A percentile compares a stretch with the other conserved stretches of the same genome.
Evolutionary conservation across 1,140 invertebrate genomes (phyloP).

Genomic region (Tachypleus tridentatus): DNA sequence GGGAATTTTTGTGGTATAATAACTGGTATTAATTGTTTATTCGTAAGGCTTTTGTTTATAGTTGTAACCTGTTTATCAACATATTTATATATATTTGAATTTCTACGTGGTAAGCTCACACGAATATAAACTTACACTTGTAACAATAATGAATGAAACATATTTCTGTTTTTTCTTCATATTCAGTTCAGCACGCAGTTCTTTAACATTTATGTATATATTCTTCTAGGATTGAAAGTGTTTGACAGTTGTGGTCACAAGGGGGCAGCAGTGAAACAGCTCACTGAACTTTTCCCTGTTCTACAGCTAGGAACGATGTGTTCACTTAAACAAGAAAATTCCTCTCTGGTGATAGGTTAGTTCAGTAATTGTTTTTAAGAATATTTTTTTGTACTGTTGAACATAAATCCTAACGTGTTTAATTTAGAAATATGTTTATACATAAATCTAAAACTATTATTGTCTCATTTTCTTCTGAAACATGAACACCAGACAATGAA

Average conservation of each 20-base stretch:
- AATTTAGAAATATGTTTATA: not conserved
- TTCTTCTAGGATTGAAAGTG: constrained; percentile 20
- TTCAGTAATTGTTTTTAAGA: not conserved
- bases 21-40: too few species aligned
- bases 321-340: constrained; percentile 5
- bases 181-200: not conserved
- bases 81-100: not conserved
- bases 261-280: constrained; percentile 15
- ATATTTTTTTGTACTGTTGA: not conserved
- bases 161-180: not conserved
- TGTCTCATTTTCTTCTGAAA: too few species aligned
- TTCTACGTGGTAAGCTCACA: not conserved
- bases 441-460: too few species aligned
- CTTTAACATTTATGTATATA: not conserved
- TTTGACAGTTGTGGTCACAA: constrained; percentile 23
- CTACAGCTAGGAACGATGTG: constrained; percentile 12
- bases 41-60: too few species aligned
- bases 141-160: not conserved
- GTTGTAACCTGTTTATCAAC: not conserved
- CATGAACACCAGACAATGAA: too few species aligned
- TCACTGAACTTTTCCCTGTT: constrained; percentile 19
- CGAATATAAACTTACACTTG: not conserved
- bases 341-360: not conserved
- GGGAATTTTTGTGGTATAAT: too few species aligned
- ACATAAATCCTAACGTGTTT: not conserved